A percentile compares a stretch with the other conserved stretches of the same genome.
Evolutionary conservation across 2,888 invertebrate genomes (phyloP).

Genomic region (Mythimna ferrago): DNA sequence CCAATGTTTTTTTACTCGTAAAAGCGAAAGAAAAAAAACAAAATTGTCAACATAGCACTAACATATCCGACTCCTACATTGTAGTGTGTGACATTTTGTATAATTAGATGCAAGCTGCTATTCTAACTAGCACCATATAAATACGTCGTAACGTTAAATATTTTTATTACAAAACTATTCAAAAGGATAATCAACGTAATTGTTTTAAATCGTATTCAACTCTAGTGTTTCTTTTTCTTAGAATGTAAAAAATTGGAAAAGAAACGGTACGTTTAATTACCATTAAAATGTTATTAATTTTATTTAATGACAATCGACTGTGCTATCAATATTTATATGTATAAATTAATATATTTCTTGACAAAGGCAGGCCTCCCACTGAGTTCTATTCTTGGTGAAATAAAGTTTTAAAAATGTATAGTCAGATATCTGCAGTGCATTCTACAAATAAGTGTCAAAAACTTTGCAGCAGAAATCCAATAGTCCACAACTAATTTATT

Average conservation of each 20-base stretch:
- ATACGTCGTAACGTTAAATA: constrained; percentile 17
- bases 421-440: too few species aligned
- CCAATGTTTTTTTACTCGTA: background rate
- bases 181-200: constrained; percentile 4
- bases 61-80: constrained; percentile 13
- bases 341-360: background rate
- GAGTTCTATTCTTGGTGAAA: background rate
- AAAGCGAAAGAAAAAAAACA: background rate
- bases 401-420: background rate
- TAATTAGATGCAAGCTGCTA: constrained; percentile 38
- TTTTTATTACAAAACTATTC: constrained; percentile 19
- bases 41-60: background rate
- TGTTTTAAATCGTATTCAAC: background rate
- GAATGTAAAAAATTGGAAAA: background rate
- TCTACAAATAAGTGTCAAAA: too few species aligned
- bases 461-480: too few species aligned
- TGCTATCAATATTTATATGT: background rate
- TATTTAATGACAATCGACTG: constrained; percentile 4
- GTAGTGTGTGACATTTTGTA: constrained; percentile 42
- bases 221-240: background rate
- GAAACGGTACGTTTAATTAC: background rate
- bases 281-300: constrained; percentile 10
- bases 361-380: background rate
- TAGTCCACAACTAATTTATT: too few species aligned
- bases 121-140: background rate